Percentiles rank a stretch among this genome's conserved stretches.
These are phyloP conservation scores for Pantherophis vulpinus DNA, from an alignment of 2,797 vertebrate species.

Conservation along the genomic window DNA sequence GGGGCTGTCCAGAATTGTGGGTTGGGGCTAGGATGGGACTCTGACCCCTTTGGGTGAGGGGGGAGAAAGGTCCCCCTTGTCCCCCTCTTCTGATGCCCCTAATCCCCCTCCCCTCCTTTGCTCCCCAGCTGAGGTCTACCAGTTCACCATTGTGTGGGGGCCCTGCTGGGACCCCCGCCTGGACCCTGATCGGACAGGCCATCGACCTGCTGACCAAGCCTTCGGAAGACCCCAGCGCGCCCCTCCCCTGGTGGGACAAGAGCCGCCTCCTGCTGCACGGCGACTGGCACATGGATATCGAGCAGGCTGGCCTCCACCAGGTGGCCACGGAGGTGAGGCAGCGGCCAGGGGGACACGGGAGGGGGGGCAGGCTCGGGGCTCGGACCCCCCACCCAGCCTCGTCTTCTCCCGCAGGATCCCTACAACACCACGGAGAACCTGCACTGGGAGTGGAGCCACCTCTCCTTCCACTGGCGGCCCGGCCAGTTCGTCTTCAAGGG, in stretches of 20 bases:
- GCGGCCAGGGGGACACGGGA: fast-evolving
- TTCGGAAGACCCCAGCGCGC: constrained; percentile 88
- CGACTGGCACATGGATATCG: constrained; percentile 92
- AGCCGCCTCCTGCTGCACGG: constrained; percentile 93
- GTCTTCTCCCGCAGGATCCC: constrained; percentile 80
- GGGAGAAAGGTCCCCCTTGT: not conserved
- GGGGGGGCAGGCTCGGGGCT: fast-evolving
- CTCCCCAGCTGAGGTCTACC: constrained; percentile 84
- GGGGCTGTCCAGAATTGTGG: too few relatives aligned
- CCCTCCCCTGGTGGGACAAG: constrained; percentile 97
- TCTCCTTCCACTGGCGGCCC: constrained; percentile 91
- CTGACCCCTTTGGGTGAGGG: not conserved
- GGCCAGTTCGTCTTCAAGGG: constrained; percentile 94
- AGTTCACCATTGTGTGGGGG: constrained; percentile 97
- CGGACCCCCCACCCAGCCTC: fast-evolving
- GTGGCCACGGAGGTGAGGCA: constrained; percentile 89
- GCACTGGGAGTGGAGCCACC: constrained; percentile 97
- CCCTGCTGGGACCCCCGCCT: constrained; percentile 98
- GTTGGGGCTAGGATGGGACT: not conserved
- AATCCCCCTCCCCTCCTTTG: not conserved
- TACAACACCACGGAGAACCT: constrained; percentile 99
- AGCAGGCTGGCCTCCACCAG: constrained; percentile 95
- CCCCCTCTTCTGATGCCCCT: not conserved
- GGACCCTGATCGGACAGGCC: constrained; percentile 94
- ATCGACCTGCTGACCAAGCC: constrained; percentile 95